phyloP scores from a whole-genome alignment of 2,113 vertebrate genomes.

The Rhabdornis inornatus region DNA sequence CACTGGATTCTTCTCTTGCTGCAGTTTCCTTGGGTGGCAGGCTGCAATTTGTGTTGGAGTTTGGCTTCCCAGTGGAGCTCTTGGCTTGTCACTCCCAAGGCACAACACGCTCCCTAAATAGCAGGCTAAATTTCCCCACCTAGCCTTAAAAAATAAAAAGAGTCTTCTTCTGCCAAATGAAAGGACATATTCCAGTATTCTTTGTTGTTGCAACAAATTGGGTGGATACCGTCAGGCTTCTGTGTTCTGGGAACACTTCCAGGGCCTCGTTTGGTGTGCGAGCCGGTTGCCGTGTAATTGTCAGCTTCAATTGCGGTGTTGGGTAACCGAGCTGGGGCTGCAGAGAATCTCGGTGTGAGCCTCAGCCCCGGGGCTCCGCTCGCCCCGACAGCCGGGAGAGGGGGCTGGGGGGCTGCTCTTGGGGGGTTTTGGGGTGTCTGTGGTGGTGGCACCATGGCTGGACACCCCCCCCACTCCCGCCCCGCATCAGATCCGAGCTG shows the following conservation, averaged over 20 bases:
- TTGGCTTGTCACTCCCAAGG: constrained; percentile 52
- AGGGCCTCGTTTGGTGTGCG: constrained; percentile 45
- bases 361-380: background rate
- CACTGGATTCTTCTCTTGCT: background rate
- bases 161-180: constrained; percentile 35
- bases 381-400: background rate
- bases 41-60: constrained; percentile 26
- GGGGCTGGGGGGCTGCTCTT: too few relatives aligned
- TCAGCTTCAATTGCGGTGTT: constrained; percentile 55
- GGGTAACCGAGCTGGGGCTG: constrained; percentile 19
- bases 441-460: rapidly evolving
- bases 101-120: constrained; percentile 52
- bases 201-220: constrained; percentile 66
- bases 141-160: constrained; percentile 13
- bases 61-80: constrained; percentile 43
- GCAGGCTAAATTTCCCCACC: constrained; percentile 55
- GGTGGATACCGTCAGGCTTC: constrained; percentile 66
- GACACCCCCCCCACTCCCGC: background rate
- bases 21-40: background rate
- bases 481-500: rapidly evolving
- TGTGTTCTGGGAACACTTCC: constrained; percentile 60
- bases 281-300: constrained; percentile 51
- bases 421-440: rapidly evolving
- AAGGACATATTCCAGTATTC: constrained; percentile 53
- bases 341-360: background rate